phyloP scores from a whole-genome alignment of 2,113 vertebrate species.

The Pseudorectes ferrugineus region DNA sequence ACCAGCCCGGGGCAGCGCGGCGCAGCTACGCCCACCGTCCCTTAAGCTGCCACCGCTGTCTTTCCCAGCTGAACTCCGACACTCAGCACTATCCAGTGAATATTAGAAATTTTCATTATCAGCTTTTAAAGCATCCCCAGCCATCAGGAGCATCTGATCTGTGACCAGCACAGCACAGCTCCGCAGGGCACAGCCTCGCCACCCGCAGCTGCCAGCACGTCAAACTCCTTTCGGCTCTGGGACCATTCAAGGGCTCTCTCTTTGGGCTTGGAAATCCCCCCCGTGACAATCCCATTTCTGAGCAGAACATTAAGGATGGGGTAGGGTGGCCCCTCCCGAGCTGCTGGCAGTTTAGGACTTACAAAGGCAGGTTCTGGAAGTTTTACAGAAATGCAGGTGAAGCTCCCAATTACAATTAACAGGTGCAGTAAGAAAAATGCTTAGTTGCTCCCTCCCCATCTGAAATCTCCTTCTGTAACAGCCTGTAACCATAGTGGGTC shows the following conservation, averaged over 20 bases:
- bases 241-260: neutral
- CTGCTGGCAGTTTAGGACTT: neutral
- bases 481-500: neutral
- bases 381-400: neutral
- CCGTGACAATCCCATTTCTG: neutral
- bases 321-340: rapidly evolving
- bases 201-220: rapidly evolving
- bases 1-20: rapidly evolving
- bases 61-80: neutral
- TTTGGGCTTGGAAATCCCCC: neutral
- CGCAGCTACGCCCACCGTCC: neutral
- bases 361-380: neutral
- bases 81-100: rapidly evolving
- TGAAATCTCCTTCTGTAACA: neutral
- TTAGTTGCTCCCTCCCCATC: neutral
- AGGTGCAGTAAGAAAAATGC: neutral
- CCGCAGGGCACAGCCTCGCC: neutral
- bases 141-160: rapidly evolving
- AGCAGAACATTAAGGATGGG: rapidly evolving
- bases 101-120: neutral
- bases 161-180: rapidly evolving
- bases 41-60: neutral
- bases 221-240: neutral
- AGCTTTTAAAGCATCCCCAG: neutral
- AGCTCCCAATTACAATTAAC: neutral